Conservation (phyloP, 2,888 invertebrate species). For the Dastarcus helophoroides region DNA sequence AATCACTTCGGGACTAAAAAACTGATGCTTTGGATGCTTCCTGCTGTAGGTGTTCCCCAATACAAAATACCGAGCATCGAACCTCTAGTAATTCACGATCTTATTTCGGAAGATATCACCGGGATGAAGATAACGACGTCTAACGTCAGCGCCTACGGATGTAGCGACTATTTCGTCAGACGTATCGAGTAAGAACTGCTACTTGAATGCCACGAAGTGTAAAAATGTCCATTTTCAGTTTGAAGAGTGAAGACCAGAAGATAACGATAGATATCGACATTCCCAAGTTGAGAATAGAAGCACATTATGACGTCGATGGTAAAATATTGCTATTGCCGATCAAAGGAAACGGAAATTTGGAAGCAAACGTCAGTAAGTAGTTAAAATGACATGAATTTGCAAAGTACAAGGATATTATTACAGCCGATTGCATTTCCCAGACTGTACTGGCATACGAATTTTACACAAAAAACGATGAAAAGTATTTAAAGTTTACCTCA, state of each 20-base stretch:
- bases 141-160: constrained; percentile 41
- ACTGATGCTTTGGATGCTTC: too few relatives aligned
- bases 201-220: not conserved
- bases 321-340: constrained; percentile 42
- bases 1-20: too few relatives aligned
- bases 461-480: constrained; percentile 34
- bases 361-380: constrained; percentile 43
- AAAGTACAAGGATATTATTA: too few relatives aligned
- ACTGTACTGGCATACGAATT: constrained; percentile 24
- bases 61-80: constrained; percentile 46
- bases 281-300: constrained; percentile 41
- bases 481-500: constrained; percentile 35
- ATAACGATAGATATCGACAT: constrained; percentile 38
- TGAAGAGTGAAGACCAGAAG: constrained; percentile 30
- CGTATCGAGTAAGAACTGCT: constrained; percentile 37
- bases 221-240: constrained; percentile 21
- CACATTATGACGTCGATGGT: constrained; percentile 43
- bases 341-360: constrained; percentile 42
- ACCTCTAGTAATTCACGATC: constrained; percentile 40
- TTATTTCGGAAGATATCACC: constrained; percentile 38
- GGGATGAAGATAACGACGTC: constrained; percentile 36
- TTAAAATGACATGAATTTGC: too few relatives aligned
- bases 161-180: constrained; percentile 40
- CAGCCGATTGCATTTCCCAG: constrained; percentile 27
- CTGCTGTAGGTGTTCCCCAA: constrained; percentile 44